These are phyloP conservation scores for Lypha dubia DNA, from an alignment of 2,888 invertebrate genomes.

Conservation along the genomic window DNA sequence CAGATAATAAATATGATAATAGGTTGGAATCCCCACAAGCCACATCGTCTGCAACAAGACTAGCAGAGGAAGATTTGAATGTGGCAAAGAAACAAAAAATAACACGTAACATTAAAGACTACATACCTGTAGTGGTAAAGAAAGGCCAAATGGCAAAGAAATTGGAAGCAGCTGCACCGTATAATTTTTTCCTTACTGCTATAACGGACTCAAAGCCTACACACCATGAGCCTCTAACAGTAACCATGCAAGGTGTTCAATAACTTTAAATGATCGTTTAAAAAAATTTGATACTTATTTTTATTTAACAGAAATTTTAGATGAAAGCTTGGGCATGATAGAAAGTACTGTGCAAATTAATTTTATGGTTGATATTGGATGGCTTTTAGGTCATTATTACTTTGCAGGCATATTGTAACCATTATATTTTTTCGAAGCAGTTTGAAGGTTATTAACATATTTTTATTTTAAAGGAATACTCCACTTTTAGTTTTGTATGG, in stretches of 20 bases:
- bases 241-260: conserved; percentile 87
- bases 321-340: conserved; percentile 89
- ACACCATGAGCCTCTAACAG: conserved; percentile 86
- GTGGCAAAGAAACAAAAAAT: conserved; percentile 81
- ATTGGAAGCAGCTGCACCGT: conserved; percentile 88
- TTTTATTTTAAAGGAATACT: conserved; percentile 84
- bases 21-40: conserved; percentile 59
- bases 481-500: conserved; percentile 91
- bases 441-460: neutral
- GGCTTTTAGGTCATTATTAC: conserved; percentile 93
- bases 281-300: neutral
- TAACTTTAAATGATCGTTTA: neutral
- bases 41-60: conserved; percentile 60
- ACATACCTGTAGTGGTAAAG: conserved; percentile 85
- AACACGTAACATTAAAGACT: conserved; percentile 79
- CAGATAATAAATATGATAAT: neutral
- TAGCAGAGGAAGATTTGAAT: conserved; percentile 72
- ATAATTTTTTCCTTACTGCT: conserved; percentile 89
- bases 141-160: conserved; percentile 87
- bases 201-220: conserved; percentile 87
- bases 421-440: neutral
- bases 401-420: conserved; percentile 88
- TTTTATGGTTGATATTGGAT: conserved; percentile 95
- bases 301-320: conserved; percentile 87
- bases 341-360: conserved; percentile 93